Base-by-base conservation (phyloP, 2,888 invertebrate genomes). In the Bimastos eiseni region DNA sequence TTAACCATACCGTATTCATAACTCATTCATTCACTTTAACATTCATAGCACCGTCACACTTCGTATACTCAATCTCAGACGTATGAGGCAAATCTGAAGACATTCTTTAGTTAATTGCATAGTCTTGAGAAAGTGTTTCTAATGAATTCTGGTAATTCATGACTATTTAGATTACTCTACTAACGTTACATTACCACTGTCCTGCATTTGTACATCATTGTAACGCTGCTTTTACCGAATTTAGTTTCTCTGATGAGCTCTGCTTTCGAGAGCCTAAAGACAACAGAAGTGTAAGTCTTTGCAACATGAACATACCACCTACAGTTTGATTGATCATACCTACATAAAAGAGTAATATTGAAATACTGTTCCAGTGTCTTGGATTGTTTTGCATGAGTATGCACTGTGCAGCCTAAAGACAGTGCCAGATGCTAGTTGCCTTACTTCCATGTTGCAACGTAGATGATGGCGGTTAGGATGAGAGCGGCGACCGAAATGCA, bases 401-500 rank as follows among this genome's bases (percentile, higher is more conserved):
- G 21, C 36, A n/a, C n/a, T n/a, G n/a, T n/a, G n/a, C n/a, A n/a
- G n/a, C n/a, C n/a, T n/a, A n/a, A n/a, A n/a, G n/a, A n/a, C n/a
- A n/a, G n/a, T n/a, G n/a, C n/a, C n/a, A 30, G 15, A 11, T 44
- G 24, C 30, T 30, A 41, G 1, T 2, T 44, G 33, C 21, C 90
- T 90, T 34, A 88, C 90, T 90, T 90, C 90, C 90, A 90, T 0
- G 90, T 34, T 4, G 84, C 36, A 36, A 41, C 90, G 41, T 86
- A 41, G 33, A 90, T 41, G 44, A 90, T 41, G 33, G 88, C 34
- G 49, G 90, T 90, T 24, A 88, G 49, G 33, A 88, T 38, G 49
- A 90, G 90, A 38, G 86, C 44, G 21, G 88, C 55, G 19, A 90
- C 88, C 84, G 90, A 90, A 30, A 90, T 90, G 88, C 84, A 49